phyloP scores from a whole-genome alignment of 2,888 invertebrate genomes.

The Hipparchia semele region DNA sequence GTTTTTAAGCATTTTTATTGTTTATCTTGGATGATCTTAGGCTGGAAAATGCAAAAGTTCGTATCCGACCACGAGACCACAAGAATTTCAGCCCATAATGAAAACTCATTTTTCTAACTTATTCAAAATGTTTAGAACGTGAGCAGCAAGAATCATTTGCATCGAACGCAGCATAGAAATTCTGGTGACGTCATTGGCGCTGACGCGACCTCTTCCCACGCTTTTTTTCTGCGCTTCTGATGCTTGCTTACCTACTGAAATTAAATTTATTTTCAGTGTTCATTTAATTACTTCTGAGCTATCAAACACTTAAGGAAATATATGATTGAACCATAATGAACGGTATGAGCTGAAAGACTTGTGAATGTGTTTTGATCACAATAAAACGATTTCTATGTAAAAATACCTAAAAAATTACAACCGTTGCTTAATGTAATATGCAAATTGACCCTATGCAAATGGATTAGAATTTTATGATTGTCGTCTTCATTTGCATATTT shows the following conservation, averaged over 20 bases:
- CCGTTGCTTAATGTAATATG: slow-evolving; percentile 24
- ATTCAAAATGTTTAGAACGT: no score
- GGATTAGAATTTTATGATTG: slow-evolving; percentile 29
- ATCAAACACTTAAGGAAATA: neutral
- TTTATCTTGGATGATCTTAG: neutral
- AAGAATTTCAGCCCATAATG: no score
- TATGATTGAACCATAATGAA: neutral
- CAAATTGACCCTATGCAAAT: slow-evolving; percentile 34
- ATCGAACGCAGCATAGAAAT: no score
- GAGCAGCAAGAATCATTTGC: no score
- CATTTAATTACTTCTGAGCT: neutral
- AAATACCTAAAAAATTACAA: slow-evolving; percentile 8
- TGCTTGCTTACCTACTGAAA: no score
- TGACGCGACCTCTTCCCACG: no score
- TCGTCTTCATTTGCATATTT: slow-evolving; percentile 23
- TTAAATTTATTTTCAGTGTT: no score
- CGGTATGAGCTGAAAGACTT: slow-evolving; percentile 5
- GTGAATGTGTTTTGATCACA: slow-evolving; percentile 13
- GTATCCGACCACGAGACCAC: neutral
- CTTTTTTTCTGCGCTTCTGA: no score
- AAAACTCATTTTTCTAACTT: no score
- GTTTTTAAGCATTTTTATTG: no score
- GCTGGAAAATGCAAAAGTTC: neutral
- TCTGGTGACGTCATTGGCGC: no score
- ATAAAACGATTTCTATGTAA: slow-evolving; percentile 36